Evolutionary conservation across 2,797 vertebrate species (phyloP), one percentile per base, ranked within the genome.

Genomic region (Urocyon cinereoargenteus): DNA sequence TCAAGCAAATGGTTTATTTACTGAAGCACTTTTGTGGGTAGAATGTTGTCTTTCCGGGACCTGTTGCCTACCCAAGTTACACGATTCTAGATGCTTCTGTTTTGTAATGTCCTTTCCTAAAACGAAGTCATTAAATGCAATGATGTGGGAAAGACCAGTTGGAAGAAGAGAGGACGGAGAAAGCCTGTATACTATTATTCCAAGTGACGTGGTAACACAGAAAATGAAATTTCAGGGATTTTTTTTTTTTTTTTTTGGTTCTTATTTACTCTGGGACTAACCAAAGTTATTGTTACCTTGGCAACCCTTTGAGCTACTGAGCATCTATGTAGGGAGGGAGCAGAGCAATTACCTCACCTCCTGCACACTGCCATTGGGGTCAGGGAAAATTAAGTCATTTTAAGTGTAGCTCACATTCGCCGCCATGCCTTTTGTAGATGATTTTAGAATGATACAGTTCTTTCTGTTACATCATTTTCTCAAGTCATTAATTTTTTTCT

Each of bases 261-360:
- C 31, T 97, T 87, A 85, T 91, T 93, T 95, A 92, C 49, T 94
- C 62, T 93, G 91, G 75, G 94, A 59, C 14, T 92, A 77, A 86
- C 95, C 75, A 90, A 97, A 97, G n/a, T 96, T 96, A 31, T 49
- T n/a, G 49, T 96, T 97, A 92, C 97, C 94, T 94, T 97, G 75
- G 81, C n/a, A 95, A 85, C 49, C 45, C 11, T 95, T 62, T 92
- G 93, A 75, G 51, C 28, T 95, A 94, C 18, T 28, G 31, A 90
- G 0, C 82, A 70, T 96, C 96, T 89, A 66, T 94, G 96, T 87
- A 95, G 36, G 11, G 53, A 85, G 79, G 62, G 83, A 95, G 88
- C 4, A 72, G 40, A 83, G 49, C 40, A 51, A 11, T 93, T 86
- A 91, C 7, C 96, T 95, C 19, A 77, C 51, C 64, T 98, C 28